These are phyloP conservation scores for Phoxinus phoxinus DNA, from an alignment of 2,113 vertebrate genomes.

Conservation along the genomic window DNA sequence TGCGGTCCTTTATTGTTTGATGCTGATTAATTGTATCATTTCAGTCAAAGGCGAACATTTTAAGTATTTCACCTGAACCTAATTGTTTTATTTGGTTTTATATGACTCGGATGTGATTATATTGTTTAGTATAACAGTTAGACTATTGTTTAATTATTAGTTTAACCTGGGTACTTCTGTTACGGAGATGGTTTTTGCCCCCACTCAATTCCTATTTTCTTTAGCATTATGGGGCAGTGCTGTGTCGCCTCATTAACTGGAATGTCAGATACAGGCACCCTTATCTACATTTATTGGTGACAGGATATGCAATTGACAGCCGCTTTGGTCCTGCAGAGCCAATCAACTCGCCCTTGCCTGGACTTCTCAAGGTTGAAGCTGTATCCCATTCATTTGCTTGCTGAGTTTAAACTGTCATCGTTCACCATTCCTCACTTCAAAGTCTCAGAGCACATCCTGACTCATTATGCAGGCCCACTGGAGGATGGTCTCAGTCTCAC, in stretches of 20 bases:
- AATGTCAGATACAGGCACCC: slow-evolving; percentile 60
- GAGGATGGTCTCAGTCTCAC: background rate
- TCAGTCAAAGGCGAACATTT: background rate
- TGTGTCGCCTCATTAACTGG: slow-evolving; percentile 62
- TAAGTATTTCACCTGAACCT: background rate
- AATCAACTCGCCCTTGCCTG: slow-evolving; percentile 37
- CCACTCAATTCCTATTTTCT: slow-evolving; percentile 26
- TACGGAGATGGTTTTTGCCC: slow-evolving; percentile 26
- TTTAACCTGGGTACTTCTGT: background rate
- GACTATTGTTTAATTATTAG: background rate
- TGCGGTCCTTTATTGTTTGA: background rate
- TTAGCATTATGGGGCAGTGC: slow-evolving; percentile 28
- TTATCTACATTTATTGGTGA: slow-evolving; percentile 30
- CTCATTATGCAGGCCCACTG: slow-evolving; percentile 43
- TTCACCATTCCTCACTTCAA: slow-evolving; percentile 13
- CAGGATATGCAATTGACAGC: slow-evolving; percentile 28
- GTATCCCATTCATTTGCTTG: slow-evolving; percentile 29
- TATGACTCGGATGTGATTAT: background rate
- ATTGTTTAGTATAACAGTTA: background rate
- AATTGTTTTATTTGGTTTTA: background rate
- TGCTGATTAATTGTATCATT: background rate
- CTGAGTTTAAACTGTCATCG: slow-evolving; percentile 7
- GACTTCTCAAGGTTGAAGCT: slow-evolving; percentile 36
- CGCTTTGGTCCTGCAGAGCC: background rate
- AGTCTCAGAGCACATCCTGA: slow-evolving; percentile 19